Evolutionary conservation across 2,888 invertebrate species (phyloP).

Genomic region (Pyrocoelia pectoralis): DNA sequence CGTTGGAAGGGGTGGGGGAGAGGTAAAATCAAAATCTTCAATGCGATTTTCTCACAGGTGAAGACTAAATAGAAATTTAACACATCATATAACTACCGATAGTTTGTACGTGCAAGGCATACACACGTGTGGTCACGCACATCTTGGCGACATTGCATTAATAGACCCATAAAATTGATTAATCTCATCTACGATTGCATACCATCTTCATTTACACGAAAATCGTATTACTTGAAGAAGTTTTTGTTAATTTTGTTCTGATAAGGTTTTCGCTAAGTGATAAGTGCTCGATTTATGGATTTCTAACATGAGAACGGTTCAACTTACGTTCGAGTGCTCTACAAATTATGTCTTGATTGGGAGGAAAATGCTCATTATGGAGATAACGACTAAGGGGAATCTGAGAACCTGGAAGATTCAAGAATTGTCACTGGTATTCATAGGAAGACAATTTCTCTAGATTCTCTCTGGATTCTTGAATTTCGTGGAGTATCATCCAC

Average conservation of each 20-base stretch:
- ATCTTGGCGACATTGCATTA: constrained; percentile 49
- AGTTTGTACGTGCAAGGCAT: constrained; percentile 42
- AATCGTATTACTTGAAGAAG: constrained; percentile 46
- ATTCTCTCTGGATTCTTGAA: no score
- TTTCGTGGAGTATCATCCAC: no score
- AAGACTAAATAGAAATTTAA: constrained; percentile 40
- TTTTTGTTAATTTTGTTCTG: not conserved
- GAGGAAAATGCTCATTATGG: no score
- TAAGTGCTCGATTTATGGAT: not conserved
- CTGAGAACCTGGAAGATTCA: no score
- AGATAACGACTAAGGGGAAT: no score
- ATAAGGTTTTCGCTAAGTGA: constrained; percentile 9
- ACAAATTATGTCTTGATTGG: no score
- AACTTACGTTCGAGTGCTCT: no score
- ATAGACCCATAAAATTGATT: constrained; percentile 56
- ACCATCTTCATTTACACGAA: constrained; percentile 48
- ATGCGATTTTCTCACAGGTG: constrained; percentile 37
- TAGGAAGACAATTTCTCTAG: no score
- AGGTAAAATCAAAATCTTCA: not conserved
- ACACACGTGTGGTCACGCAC: constrained; percentile 47
- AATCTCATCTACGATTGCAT: constrained; percentile 47
- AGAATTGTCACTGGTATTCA: no score
- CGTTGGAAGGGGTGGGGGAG: not conserved
- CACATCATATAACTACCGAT: constrained; percentile 43
- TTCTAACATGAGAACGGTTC: not conserved